These are phyloP conservation scores for Columba janthina DNA, from an alignment of 2,113 vertebrate genomes.

Conservation along the genomic window DNA sequence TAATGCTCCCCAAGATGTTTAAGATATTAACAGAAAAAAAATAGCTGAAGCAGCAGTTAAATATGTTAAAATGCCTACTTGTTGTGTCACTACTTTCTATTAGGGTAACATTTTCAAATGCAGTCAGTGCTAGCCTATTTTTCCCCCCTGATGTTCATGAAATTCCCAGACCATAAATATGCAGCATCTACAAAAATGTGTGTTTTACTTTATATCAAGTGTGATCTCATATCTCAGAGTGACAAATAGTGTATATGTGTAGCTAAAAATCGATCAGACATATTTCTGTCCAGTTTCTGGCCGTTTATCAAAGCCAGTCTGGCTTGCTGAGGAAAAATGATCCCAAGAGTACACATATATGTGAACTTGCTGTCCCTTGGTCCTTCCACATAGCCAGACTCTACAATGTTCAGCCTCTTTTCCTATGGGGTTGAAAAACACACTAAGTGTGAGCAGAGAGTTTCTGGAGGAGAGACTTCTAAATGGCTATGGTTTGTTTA, in stretches of 20 bases:
- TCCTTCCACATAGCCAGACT: not conserved
- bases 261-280: not conserved
- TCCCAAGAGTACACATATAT: not conserved
- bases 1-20: not conserved
- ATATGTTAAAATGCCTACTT: not conserved
- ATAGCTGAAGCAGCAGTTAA: not conserved
- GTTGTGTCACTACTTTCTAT: not conserved
- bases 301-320: not conserved
- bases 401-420: not conserved
- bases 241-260: not conserved
- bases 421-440: not conserved
- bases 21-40: not conserved
- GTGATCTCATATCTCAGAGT: not conserved
- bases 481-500: not conserved
- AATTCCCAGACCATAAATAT: not conserved
- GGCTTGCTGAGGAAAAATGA: not conserved
- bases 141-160: not conserved
- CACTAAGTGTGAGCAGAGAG: not conserved
- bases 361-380: not conserved
- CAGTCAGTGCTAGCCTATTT: not conserved
- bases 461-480: not conserved
- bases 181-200: not conserved
- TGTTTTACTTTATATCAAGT: not conserved
- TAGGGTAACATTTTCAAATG: not conserved
- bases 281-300: not conserved